phyloP scores from a whole-genome alignment of 2,797 vertebrate genomes.

The Neoniphon sammara region DNA sequence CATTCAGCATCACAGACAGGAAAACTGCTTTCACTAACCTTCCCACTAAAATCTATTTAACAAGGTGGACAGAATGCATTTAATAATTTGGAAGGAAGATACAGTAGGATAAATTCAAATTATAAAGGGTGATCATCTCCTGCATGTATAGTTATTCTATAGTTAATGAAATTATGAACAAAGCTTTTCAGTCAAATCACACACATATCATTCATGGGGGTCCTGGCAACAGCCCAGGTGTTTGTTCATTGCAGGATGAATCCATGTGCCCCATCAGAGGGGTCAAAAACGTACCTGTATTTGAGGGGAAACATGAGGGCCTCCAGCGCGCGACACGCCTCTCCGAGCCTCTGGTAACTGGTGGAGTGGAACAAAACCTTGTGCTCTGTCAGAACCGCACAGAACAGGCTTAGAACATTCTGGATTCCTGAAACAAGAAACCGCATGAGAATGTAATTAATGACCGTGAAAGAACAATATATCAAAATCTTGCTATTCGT shows the following conservation, averaged over 20 bases:
- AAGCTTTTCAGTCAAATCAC: constrained; percentile 50
- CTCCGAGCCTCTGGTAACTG: constrained; percentile 97
- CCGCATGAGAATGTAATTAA: constrained; percentile 49
- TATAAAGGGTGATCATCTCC: background rate
- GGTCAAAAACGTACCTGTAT: constrained; percentile 86
- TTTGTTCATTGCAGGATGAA: constrained; percentile 34
- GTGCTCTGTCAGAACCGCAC: constrained; percentile 97
- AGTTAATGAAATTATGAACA: constrained; percentile 27
- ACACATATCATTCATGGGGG: background rate
- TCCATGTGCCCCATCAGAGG: background rate
- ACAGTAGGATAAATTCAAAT: too few species aligned
- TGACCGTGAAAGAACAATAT: constrained; percentile 49
- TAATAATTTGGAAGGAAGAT: background rate
- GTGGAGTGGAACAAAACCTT: constrained; percentile 98
- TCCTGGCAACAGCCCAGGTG: constrained; percentile 3
- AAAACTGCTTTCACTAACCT: too few species aligned
- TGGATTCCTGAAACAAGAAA: constrained; percentile 90
- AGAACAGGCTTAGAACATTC: constrained; percentile 96
- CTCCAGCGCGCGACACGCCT: constrained; percentile 94
- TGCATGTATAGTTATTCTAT: constrained; percentile 6
- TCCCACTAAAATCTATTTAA: background rate
- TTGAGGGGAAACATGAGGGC: constrained; percentile 98
- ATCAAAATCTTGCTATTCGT: constrained; percentile 51
- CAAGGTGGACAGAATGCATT: background rate
- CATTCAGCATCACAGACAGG: too few species aligned